A percentile compares a stretch with the other conserved stretches of the same genome.
Conservation (phyloP, 92 coral and sea anemone genomes). For the Micromussa lordhowensis region DNA sequence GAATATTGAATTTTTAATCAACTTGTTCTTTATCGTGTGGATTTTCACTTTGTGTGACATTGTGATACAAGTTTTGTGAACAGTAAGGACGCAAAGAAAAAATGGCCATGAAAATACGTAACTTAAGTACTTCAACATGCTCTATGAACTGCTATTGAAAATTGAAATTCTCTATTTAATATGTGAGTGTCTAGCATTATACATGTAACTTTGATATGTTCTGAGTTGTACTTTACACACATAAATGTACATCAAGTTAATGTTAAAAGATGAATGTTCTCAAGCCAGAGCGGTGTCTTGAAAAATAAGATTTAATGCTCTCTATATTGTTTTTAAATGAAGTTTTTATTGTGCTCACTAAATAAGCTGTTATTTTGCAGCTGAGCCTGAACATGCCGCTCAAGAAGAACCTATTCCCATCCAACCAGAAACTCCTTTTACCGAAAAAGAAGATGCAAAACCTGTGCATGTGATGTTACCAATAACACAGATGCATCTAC, state of each 20-base stretch:
- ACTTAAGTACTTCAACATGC: not conserved
- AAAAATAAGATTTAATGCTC: not conserved
- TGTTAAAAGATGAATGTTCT: too few relatives aligned
- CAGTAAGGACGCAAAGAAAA: too few relatives aligned
- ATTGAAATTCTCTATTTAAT: not conserved
- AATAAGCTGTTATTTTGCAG: not conserved
- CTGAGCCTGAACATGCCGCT: not conserved
- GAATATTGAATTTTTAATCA: too few relatives aligned
- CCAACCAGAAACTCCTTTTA: not conserved
- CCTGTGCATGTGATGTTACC: slow-evolving; percentile 14
- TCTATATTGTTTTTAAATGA: not conserved
- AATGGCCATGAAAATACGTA: too few relatives aligned
- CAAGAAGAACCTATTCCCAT: not conserved
- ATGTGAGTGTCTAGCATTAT: too few relatives aligned
- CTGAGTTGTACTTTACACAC: too few relatives aligned
- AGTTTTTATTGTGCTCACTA: not conserved
- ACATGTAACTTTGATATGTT: too few relatives aligned
- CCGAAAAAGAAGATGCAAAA: slow-evolving; percentile 8
- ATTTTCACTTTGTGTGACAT: too few relatives aligned
- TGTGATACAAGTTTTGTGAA: too few relatives aligned
- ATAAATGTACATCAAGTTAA: too few relatives aligned
- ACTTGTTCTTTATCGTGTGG: too few relatives aligned
- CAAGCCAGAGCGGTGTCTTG: not conserved
- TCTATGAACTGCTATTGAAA: not conserved
- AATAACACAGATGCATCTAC: not conserved